phyloP scores from a whole-genome alignment of 1,140 invertebrate genomes.

The Cydia pomonella region DNA sequence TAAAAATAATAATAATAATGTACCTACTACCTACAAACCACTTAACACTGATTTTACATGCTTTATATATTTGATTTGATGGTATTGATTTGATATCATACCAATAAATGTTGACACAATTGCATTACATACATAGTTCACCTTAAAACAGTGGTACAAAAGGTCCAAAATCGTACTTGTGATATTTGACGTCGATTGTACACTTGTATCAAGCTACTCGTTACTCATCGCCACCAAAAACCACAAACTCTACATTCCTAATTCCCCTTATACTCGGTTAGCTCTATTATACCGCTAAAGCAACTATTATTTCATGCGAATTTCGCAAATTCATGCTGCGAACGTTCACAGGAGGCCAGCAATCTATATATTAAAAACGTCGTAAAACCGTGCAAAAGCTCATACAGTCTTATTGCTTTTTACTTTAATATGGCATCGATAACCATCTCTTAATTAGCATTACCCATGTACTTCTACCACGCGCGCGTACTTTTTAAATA shows the following conservation, averaged over 20 bases:
- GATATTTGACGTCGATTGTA: neutral
- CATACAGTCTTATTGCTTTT: neutral
- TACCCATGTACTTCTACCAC: neutral
- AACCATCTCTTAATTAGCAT: constrained; percentile 47
- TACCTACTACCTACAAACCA: neutral
- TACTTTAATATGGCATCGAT: constrained; percentile 44
- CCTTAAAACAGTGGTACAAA: neutral
- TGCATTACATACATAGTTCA: neutral
- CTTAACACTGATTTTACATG: neutral
- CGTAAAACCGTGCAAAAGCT: neutral
- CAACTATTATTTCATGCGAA: constrained; percentile 26
- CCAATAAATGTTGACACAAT: constrained; percentile 6
- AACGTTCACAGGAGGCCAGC: neutral
- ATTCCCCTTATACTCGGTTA: neutral
- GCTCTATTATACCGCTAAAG: constrained; percentile 16
- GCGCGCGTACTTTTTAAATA: neutral
- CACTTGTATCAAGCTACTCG: neutral
- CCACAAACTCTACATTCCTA: constrained; percentile 10
- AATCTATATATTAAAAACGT: neutral
- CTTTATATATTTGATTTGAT: too few relatives aligned
- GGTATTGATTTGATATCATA: neutral
- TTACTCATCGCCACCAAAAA: constrained; percentile 8
- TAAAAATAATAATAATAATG: too few relatives aligned
- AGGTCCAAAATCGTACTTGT: neutral
- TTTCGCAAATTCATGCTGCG: constrained; percentile 11